phyloP scores from a whole-genome alignment of 2,888 invertebrate species.

The Tenthredo amoena region DNA sequence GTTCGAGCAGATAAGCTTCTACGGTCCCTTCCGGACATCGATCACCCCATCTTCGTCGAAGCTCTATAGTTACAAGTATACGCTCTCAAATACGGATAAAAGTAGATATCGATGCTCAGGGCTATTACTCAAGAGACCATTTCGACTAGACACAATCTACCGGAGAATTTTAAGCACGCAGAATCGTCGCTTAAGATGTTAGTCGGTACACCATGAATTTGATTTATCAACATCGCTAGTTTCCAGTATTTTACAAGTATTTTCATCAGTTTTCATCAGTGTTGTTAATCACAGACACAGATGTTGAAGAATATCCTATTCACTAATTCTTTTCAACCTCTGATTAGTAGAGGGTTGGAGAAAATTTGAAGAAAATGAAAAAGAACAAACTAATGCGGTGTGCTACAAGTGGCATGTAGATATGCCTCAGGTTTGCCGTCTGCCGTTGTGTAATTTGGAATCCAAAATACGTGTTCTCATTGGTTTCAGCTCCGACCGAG shows the following conservation, averaged over 20 bases:
- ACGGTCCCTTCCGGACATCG: conserved; percentile 54
- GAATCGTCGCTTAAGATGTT: not conserved
- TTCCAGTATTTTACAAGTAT: not conserved
- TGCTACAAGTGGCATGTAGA: not conserved
- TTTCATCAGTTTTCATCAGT: too few species aligned
- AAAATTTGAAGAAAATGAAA: not conserved
- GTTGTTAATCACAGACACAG: too few species aligned
- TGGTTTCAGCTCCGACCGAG: not conserved
- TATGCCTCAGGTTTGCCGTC: not conserved
- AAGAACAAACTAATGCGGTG: not conserved
- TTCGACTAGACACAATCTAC: not conserved
- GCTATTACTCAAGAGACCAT: conserved; percentile 7
- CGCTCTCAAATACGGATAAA: conserved; percentile 7
- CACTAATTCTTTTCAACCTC: not conserved
- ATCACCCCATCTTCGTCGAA: conserved; percentile 41
- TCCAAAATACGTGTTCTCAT: conserved; percentile 3
- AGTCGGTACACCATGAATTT: not conserved
- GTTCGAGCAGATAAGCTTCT: conserved; percentile 53
- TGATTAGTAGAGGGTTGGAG: not conserved
- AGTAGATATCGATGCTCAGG: not conserved
- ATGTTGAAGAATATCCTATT: too few species aligned
- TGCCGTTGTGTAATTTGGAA: not conserved
- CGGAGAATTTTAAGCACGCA: not conserved
- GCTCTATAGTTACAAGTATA: conserved; percentile 24
- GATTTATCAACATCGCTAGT: not conserved